These are phyloP conservation scores for Catamblyrhynchus diadema DNA, from an alignment of 2,797 vertebrate species.

Conservation along the genomic window DNA sequence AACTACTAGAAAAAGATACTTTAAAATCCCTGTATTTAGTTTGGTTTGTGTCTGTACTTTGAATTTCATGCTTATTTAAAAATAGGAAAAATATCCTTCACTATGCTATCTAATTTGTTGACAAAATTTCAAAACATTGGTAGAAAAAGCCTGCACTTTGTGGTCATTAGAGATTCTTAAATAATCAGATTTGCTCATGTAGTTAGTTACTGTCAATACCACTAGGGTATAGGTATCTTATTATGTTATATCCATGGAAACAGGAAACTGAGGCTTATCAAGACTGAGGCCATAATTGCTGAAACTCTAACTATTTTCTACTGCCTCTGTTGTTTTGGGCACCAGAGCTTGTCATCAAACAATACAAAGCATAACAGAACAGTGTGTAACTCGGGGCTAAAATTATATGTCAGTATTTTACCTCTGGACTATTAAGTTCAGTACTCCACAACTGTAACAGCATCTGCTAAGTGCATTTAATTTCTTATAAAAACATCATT, in stretches of 20 bases:
- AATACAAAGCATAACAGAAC: neutral
- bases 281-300: neutral
- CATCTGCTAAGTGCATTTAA: neutral
- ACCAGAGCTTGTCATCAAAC: neutral
- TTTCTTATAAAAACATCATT: neutral
- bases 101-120: neutral
- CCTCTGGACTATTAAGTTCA: neutral
- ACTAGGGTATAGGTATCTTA: neutral
- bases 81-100: neutral
- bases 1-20: rapidly evolving
- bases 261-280: neutral
- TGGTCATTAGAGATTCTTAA: neutral
- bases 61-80: neutral
- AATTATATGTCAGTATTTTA: neutral
- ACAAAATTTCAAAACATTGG: neutral
- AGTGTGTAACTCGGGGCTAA: neutral
- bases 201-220: neutral
- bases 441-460: neutral
- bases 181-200: neutral
- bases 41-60: neutral
- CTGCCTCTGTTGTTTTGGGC: neutral
- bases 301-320: neutral
- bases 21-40: neutral
- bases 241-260: neutral
- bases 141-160: neutral